Percentiles rank a stretch among this genome's conserved stretches.
Conservation (phyloP, 2,888 invertebrate species). For the Ischnus inquisitorius region DNA sequence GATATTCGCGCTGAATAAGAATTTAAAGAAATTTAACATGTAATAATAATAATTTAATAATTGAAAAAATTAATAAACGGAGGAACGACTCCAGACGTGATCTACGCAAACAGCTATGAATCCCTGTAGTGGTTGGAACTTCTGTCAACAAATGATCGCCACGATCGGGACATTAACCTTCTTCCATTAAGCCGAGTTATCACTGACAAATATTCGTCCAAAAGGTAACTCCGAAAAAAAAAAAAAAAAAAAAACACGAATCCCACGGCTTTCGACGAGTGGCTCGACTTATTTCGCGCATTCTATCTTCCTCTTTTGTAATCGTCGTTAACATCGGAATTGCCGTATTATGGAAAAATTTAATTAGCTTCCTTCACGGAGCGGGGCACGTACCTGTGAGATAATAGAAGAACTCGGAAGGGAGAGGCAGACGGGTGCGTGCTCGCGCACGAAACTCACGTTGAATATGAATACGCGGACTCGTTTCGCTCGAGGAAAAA, state of each 20-base stretch:
- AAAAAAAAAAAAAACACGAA: conserved; percentile 13
- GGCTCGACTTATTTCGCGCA: conserved; percentile 10
- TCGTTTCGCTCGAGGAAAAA: conserved; percentile 59
- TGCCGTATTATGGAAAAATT: conserved; percentile 78
- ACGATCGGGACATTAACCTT: not conserved
- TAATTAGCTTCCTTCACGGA: conserved; percentile 77
- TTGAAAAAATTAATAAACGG: too few relatives aligned
- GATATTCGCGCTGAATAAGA: too few relatives aligned
- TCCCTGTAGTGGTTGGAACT: not conserved
- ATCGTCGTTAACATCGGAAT: conserved; percentile 76
- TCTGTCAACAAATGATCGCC: not conserved
- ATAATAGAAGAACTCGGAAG: conserved; percentile 76
- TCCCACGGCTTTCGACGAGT: not conserved
- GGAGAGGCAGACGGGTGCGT: conserved; percentile 29
- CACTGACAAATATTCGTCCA: conserved; percentile 68
- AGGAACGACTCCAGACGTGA: not conserved
- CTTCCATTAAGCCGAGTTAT: conserved; percentile 29
- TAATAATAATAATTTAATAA: too few relatives aligned
- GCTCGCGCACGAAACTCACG: conserved; percentile 49
- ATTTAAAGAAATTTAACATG: too few relatives aligned
- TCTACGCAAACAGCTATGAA: not conserved
- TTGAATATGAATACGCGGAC: conserved; percentile 77
- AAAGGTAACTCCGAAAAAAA: conserved; percentile 33
- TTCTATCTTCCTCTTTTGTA: conserved; percentile 57
- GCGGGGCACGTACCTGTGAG: conserved; percentile 69